Evolutionary conservation across 2,113 vertebrate genomes (phyloP).

Genomic region (Natator depressus): DNA sequence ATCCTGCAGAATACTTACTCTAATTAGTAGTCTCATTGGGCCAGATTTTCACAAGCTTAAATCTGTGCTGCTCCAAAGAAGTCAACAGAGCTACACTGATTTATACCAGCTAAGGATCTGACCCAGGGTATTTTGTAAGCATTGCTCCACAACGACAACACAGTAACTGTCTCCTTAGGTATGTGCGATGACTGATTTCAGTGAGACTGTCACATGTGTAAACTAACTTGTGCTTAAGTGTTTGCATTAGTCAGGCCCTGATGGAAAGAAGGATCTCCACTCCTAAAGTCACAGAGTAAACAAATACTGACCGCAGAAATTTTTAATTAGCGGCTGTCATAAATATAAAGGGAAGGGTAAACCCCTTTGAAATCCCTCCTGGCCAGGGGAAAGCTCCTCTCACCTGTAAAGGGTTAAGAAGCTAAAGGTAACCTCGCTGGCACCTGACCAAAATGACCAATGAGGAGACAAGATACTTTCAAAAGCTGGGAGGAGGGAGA

Average conservation of each 20-base stretch:
- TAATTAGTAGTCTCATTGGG: not conserved
- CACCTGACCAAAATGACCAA: no score
- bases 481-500: no score
- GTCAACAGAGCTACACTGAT: not conserved
- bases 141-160: not conserved
- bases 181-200: not conserved
- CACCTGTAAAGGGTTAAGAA: no score
- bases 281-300: not conserved
- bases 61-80: not conserved
- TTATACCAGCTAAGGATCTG: not conserved
- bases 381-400: no score
- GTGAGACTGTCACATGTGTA: not conserved
- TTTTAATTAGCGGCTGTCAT: constrained; percentile 53
- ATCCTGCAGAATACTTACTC: not conserved
- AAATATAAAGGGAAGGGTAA: no score
- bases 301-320: not conserved
- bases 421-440: no score
- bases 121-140: not conserved
- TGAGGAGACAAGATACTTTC: no score
- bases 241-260: not conserved
- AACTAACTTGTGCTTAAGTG: not conserved
- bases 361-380: no score
- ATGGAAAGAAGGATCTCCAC: not conserved
- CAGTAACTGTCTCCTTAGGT: not conserved
- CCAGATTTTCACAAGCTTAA: not conserved